Evolutionary conservation across 2,888 invertebrate species (phyloP).

Genomic region (Tinea trinotella): DNA sequence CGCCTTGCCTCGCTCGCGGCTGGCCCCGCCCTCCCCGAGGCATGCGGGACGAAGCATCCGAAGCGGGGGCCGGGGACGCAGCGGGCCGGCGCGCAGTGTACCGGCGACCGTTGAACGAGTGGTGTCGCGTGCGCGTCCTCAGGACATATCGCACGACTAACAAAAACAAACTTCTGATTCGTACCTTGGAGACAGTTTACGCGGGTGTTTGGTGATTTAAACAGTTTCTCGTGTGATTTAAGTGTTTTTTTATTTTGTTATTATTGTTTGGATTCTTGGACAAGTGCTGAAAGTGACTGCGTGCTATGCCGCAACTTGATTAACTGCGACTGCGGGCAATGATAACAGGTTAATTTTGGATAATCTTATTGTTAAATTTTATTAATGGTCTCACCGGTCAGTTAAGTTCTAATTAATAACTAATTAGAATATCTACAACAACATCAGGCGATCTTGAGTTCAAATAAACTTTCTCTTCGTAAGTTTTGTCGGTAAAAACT

Average conservation of each 20-base stretch:
- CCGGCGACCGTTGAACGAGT: slow-evolving; percentile 65
- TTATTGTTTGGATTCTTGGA: slow-evolving; percentile 54
- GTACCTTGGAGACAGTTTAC: slow-evolving; percentile 37
- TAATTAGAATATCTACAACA: not conserved
- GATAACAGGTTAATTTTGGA: slow-evolving; percentile 63
- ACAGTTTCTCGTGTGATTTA: slow-evolving; percentile 53
- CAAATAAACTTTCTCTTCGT: too few relatives aligned
- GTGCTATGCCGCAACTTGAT: slow-evolving; percentile 64
- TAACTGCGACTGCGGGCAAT: slow-evolving; percentile 69
- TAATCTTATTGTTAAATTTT: not conserved
- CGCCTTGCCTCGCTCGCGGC: slow-evolving; percentile 59
- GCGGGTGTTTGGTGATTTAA: slow-evolving; percentile 57
- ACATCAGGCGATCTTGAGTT: too few relatives aligned
- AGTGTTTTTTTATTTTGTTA: slow-evolving; percentile 46
- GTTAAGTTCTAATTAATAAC: not conserved
- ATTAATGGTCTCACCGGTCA: not conserved
- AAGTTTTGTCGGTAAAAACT: too few relatives aligned
- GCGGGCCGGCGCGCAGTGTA: slow-evolving; percentile 61
- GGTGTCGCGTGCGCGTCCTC: slow-evolving; percentile 55
- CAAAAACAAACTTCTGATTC: slow-evolving; percentile 39
- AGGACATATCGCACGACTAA: slow-evolving; percentile 45
- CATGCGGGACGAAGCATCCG: slow-evolving; percentile 25
- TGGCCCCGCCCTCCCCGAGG: slow-evolving; percentile 47
- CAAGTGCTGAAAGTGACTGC: slow-evolving; percentile 64
- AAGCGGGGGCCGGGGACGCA: slow-evolving; percentile 29